Evolutionary conservation across 2,113 vertebrate species (phyloP), one percentile per base, ranked within the genome.

Genomic region (Pteruthius melanotis): DNA sequence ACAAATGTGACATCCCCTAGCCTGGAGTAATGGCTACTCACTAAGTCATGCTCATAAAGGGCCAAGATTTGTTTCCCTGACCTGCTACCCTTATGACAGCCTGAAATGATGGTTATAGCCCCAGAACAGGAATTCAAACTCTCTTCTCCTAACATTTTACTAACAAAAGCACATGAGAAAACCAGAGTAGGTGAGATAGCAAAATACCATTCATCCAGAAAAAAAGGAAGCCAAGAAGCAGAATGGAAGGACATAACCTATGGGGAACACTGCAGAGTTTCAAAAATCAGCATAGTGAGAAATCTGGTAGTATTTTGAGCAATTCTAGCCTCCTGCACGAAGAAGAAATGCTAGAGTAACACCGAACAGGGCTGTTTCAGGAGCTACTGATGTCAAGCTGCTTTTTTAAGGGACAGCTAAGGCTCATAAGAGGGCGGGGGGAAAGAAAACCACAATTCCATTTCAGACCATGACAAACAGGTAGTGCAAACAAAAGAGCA

Each of bases 41-140:
- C 44, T 88, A 30, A 78, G 47, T 86, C 88, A 90, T 68, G 88
- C 90, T 95, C 93, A 88, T 86, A 86, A 64, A 56, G 14, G 40
- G 79, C 39, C n/a, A 60, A 54, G 35, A 78, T 56, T 70, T 77
- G 24, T 75, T 45, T 68, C 26, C 39, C 19, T 80, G 70, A 59
- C 54, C 54, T 18, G 27, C 49, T 49, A 66, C 30, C 17, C 16
- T 53, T 72, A 61, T 0, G 7, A 69, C 35, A 83, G 27, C 7
- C 66, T 77, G 54, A 82, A 95, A 85, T 26, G 5, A 71, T 31
- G 27, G 14, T 26, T 60, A 45, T 2, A 82, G 53, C 8, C 14
- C 28, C 21, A 77, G 9, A 7, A 82, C 3, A 13, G 35, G 23
- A 61, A 13, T 33, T n/a, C 69, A 28, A 80, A 79, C 31, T 65